phyloP scores from a whole-genome alignment of 2,888 invertebrate genomes.

The Eupithecia insigniata region DNA sequence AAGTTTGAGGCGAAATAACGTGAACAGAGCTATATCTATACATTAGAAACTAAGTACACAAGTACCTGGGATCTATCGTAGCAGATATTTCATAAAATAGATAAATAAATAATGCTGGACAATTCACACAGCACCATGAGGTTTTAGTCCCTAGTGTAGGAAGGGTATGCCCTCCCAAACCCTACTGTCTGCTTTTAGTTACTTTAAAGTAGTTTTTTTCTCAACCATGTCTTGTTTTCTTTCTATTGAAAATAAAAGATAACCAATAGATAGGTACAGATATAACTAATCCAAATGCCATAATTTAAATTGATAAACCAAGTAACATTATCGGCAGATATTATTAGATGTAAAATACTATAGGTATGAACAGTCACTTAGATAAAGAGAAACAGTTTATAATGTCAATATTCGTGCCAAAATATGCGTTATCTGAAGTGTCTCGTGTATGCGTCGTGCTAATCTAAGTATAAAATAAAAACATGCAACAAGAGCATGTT shows the following conservation, averaged over 20 bases:
- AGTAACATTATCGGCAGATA: background rate
- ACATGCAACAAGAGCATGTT: background rate
- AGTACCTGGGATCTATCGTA: too few relatives aligned
- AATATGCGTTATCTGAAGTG: constrained; percentile 3
- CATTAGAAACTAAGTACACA: too few relatives aligned
- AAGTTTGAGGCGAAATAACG: too few relatives aligned
- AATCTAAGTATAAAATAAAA: background rate
- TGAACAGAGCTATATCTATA: too few relatives aligned
- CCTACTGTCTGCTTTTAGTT: too few relatives aligned
- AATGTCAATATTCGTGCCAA: background rate
- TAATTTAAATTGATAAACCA: constrained; percentile 1
- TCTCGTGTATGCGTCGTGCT: constrained; percentile 1
- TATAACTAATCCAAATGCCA: background rate
- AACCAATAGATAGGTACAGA: background rate
- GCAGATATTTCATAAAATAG: too few relatives aligned
- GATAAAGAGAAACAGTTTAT: constrained; percentile 4
- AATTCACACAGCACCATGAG: too few relatives aligned
- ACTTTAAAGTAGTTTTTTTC: too few relatives aligned
- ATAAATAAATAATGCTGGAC: too few relatives aligned
- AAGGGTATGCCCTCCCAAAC: too few relatives aligned
- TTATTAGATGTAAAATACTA: background rate
- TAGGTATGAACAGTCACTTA: background rate
- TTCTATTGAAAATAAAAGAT: background rate
- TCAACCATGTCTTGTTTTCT: too few relatives aligned
- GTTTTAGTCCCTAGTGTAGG: too few relatives aligned